phyloP scores from a whole-genome alignment of 2,797 vertebrate species.

The Peromyscus eremicus region DNA sequence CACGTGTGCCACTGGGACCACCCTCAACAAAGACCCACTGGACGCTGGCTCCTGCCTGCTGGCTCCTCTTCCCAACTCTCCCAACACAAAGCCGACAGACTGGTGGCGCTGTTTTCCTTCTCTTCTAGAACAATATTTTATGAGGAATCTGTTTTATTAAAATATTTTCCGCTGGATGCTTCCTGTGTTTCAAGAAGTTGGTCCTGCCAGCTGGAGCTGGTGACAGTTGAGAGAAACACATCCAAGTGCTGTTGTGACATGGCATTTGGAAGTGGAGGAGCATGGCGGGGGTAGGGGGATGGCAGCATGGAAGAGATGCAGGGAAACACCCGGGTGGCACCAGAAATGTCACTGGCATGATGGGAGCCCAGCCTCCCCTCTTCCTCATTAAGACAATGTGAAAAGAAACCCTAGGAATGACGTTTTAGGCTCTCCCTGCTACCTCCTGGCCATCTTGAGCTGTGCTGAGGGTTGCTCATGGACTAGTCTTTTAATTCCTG shows the following conservation, averaged over 20 bases:
- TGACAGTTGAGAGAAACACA: slow-evolving; percentile 81
- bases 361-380: neutral
- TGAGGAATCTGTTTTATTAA: slow-evolving; percentile 76
- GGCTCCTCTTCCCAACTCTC: neutral
- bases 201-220: slow-evolving; percentile 83
- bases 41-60: slow-evolving; percentile 9
- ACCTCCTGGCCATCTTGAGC: neutral
- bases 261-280: slow-evolving; percentile 76
- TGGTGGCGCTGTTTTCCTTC: slow-evolving; percentile 61
- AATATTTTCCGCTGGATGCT: slow-evolving; percentile 81
- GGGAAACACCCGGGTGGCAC: slow-evolving; percentile 1
- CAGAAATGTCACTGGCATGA: slow-evolving; percentile 14
- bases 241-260: slow-evolving; percentile 76
- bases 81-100: slow-evolving; percentile 49
- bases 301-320: slow-evolving; percentile 43
- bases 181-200: slow-evolving; percentile 81
- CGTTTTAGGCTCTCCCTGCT: neutral
- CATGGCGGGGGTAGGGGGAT: neutral
- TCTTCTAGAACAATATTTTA: slow-evolving; percentile 70
- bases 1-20: neutral
- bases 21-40: neutral
- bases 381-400: neutral
- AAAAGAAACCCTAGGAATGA: slow-evolving; percentile 37
- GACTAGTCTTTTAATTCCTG: neutral
- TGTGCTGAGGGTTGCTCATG: neutral